Conservation (phyloP, 1,140 invertebrate genomes). For the Eulimnadia texana region DNA sequence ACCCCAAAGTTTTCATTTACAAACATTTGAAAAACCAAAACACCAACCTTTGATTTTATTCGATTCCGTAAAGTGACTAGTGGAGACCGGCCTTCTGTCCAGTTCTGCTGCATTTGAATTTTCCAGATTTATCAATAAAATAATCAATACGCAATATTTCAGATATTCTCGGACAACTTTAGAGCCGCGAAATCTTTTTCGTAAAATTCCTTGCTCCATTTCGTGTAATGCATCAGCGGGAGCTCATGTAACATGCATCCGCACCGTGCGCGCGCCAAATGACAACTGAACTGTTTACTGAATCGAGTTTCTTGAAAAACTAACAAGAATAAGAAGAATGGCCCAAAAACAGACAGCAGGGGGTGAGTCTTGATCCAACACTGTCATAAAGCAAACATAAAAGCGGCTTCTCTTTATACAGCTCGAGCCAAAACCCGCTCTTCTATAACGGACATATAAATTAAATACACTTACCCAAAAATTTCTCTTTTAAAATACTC, state of each 20-base stretch:
- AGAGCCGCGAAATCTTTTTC: too few species aligned
- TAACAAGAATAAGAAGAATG: slow-evolving; percentile 13
- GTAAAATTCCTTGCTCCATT: too few species aligned
- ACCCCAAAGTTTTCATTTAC: neutral
- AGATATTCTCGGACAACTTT: too few species aligned
- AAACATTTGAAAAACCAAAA: neutral
- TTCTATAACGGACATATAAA: too few species aligned
- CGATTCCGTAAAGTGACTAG: neutral
- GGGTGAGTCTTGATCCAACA: neutral
- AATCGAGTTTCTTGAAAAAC: neutral
- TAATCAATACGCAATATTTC: too few species aligned
- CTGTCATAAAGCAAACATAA: neutral
- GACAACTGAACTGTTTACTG: slow-evolving; percentile 2
- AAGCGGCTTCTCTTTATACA: neutral
- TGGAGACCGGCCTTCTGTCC: neutral
- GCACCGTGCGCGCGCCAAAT: neutral
- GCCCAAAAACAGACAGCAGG: slow-evolving; percentile 11
- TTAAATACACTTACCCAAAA: too few species aligned
- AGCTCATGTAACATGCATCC: too few species aligned
- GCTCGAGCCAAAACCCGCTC: too few species aligned
- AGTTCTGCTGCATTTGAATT: neutral
- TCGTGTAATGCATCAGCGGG: too few species aligned
- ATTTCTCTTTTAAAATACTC: too few species aligned
- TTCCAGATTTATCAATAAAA: too few species aligned
- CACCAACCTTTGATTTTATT: neutral